phyloP scores from a whole-genome alignment of 2,888 invertebrate genomes.

The Athalia circularis region DNA sequence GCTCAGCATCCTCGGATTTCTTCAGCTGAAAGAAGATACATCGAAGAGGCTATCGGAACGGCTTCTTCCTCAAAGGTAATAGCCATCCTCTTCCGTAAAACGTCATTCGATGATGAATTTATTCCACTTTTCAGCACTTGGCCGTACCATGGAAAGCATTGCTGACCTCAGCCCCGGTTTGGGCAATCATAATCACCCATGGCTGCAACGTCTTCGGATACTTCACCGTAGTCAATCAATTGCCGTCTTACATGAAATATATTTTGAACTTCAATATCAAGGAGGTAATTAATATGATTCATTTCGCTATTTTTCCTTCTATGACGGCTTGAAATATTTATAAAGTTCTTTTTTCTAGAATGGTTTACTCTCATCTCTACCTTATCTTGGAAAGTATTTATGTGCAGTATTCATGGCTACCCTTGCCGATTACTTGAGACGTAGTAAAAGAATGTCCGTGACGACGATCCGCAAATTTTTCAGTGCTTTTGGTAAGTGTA shows the following conservation, averaged over 20 bases:
- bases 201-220: conserved; percentile 91
- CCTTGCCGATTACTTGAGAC: conserved; percentile 83
- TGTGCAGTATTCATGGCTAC: conserved; percentile 86
- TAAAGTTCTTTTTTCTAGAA: conserved; percentile 77
- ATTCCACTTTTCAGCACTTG: conserved; percentile 69
- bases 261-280: conserved; percentile 87
- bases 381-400: conserved; percentile 90
- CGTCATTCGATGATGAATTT: neutral
- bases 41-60: conserved; percentile 83
- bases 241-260: conserved; percentile 90
- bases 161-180: conserved; percentile 84
- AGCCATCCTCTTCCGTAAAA: neutral
- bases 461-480: conserved; percentile 84
- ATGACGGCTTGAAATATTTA: neutral
- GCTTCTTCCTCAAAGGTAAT: conserved; percentile 75
- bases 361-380: conserved; percentile 88
- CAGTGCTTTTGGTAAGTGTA: conserved; percentile 78
- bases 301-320: neutral
- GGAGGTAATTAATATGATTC: conserved; percentile 75
- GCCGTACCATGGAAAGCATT: conserved; percentile 86
- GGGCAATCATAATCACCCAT: conserved; percentile 91
- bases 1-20: conserved; percentile 89
- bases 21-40: conserved; percentile 82
- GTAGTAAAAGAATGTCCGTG: conserved; percentile 82
- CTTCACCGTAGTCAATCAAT: conserved; percentile 90